A percentile compares a stretch with the other conserved stretches of the same genome.
Evolutionary conservation across 2,113 vertebrate species (phyloP).

Genomic region (Eleginops maclovinus): DNA sequence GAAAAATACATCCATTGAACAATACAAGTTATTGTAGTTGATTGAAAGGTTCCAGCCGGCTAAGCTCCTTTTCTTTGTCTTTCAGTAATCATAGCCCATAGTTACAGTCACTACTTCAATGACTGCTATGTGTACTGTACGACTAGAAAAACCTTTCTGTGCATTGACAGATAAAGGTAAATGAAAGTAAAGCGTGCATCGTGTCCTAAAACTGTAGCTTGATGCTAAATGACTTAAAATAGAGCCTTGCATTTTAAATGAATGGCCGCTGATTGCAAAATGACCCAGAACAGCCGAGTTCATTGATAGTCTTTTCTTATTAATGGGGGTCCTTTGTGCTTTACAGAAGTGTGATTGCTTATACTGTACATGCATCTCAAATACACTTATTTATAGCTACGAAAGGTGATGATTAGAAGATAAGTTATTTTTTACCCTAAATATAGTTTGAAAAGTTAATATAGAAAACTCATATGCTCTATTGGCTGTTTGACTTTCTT

Average conservation of each 20-base stretch:
- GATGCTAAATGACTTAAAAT: slow-evolving; percentile 33
- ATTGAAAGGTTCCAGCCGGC: neutral
- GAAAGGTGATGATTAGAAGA: neutral
- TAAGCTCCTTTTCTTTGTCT: slow-evolving; percentile 1
- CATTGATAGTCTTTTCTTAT: slow-evolving; percentile 29
- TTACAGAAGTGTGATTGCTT: slow-evolving; percentile 46
- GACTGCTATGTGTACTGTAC: slow-evolving; percentile 5
- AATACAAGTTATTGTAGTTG: slow-evolving; percentile 4
- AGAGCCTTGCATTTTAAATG: slow-evolving; percentile 26
- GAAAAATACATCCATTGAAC: too few relatives aligned
- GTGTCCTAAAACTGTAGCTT: neutral
- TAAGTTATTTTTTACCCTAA: neutral
- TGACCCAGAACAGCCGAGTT: slow-evolving; percentile 25
- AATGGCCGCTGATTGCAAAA: slow-evolving; percentile 57
- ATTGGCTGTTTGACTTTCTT: neutral
- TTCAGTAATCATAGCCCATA: neutral
- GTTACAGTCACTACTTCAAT: neutral
- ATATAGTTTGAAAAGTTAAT: neutral
- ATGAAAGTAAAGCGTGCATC: neutral
- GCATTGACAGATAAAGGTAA: too few relatives aligned
- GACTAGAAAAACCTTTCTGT: slow-evolving; percentile 1
- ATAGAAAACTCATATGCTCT: neutral
- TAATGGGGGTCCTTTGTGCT: slow-evolving; percentile 35
- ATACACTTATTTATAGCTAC: neutral
- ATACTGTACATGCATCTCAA: too few relatives aligned